Base-by-base conservation (phyloP, 2,113 vertebrate species). In the Heptranchias perlo region DNA sequence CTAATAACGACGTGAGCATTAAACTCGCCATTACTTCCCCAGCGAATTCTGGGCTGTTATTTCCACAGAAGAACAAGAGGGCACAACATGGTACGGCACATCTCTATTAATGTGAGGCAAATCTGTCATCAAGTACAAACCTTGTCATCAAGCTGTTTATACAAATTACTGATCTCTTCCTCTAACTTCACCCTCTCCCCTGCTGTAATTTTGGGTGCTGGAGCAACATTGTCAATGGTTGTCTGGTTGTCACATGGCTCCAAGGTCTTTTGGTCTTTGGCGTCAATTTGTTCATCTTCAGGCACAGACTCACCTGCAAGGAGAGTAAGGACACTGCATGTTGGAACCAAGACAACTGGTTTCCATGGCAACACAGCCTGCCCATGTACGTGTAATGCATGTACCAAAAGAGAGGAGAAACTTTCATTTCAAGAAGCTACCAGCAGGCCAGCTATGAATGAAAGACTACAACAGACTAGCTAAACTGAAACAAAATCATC, bases 61-160 rank as follows among this genome's bases (percentile, higher is more conserved):
- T 25, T 78, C 67, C 58, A 76, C 65, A 61, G 64, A 61, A 21
- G 39, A 94, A 28, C 14, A 92, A 23, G 35, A 6, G 61, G 64
- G 47, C 25, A 31, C 8, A 96, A 78, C 25, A 18, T 78, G n/a
- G 3, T 64, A 78, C 21, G n/a, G n/a, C 21, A 13, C 44, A 52
- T 35, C 21, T 94, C 5, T 11, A 35, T 25, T 28, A 62, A 44
- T 21, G 7, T 64, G 73, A 21, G 13, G 54, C 23, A 58, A 35
- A 62, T 62, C 16, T 25, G 58, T 39, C n/a, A 3, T n/a, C n/a
- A 7, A 25, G 58, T 62, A 91, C 97, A 89, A 96, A 99, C 99
- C 98, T 99, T 99, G 94, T 99, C 98, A 39, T 99, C 99, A 97
- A 99, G 97, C 96, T 99, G 99, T 47, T 98, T 98, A 98, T 99